Percentiles rank a stretch among this genome's conserved stretches.
phyloP scores from a whole-genome alignment of 2,797 vertebrate genomes.

The Saguinus oedipus region DNA sequence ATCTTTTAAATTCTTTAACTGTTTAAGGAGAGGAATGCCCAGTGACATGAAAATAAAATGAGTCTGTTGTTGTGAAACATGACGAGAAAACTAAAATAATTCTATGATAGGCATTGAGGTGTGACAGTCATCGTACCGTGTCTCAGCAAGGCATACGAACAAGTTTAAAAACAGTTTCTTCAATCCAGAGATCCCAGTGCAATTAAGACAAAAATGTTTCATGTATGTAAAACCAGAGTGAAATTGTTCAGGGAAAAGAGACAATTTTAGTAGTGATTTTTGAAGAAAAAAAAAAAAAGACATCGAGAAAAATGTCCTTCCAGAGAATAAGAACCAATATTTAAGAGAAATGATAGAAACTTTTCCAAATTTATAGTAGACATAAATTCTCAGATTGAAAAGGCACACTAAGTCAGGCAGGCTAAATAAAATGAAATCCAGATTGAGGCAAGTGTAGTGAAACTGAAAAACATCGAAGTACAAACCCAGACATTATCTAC shows the following conservation, averaged over 20 bases:
- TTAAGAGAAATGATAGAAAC: neutral
- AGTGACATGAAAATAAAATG: neutral
- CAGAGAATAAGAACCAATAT: neutral
- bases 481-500: neutral
- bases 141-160: neutral
- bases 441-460: neutral
- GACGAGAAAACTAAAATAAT: neutral
- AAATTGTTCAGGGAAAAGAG: neutral
- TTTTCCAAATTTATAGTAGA: neutral
- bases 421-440: neutral
- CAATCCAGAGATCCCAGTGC: neutral
- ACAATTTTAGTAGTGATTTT: neutral
- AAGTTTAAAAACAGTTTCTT: neutral
- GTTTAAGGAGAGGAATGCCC: neutral
- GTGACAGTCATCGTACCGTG: neutral
- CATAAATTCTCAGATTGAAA: neutral
- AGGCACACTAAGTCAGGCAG: neutral
- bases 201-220: neutral
- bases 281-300: neutral
- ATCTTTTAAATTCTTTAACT: neutral
- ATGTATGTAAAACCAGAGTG: neutral
- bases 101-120: neutral
- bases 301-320: neutral
- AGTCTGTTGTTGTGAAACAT: neutral
- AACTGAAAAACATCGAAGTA: neutral